phyloP scores from a whole-genome alignment of 2,888 invertebrate genomes.

The Miltochrista miniata region DNA sequence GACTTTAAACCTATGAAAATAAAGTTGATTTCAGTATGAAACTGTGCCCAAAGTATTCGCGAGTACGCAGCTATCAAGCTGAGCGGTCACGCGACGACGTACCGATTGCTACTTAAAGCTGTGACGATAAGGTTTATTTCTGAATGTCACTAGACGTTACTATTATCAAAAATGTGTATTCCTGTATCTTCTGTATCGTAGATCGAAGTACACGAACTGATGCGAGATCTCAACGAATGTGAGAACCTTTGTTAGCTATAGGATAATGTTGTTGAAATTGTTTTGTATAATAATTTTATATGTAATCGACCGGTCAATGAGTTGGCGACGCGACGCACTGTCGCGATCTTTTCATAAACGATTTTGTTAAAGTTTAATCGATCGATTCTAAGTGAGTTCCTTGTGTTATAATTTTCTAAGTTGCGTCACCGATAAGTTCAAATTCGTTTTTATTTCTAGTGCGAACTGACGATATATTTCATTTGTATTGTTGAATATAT shows the following conservation, averaged over 20 bases:
- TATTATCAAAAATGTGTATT: background rate
- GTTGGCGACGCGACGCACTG: slow-evolving; percentile 42
- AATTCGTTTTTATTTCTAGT: slow-evolving; percentile 47
- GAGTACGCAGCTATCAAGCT: no score
- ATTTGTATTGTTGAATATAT: slow-evolving; percentile 53
- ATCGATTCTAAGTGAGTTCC: slow-evolving; percentile 48
- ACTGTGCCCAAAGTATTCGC: background rate
- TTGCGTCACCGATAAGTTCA: slow-evolving; percentile 65
- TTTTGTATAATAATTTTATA: slow-evolving; percentile 75
- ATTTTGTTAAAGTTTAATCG: slow-evolving; percentile 54
- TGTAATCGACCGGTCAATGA: slow-evolving; percentile 40
- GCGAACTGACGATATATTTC: slow-evolving; percentile 26
- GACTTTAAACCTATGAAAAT: background rate
- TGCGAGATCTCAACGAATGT: slow-evolving; percentile 57
- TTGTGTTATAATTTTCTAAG: slow-evolving; percentile 56
- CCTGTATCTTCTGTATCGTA: background rate
- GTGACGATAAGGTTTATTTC: background rate
- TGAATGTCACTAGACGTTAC: background rate
- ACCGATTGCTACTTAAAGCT: no score
- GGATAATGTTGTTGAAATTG: slow-evolving; percentile 64
- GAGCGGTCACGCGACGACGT: no score
- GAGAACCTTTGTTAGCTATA: slow-evolving; percentile 50
- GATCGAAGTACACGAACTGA: slow-evolving; percentile 50
- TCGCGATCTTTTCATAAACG: slow-evolving; percentile 9
- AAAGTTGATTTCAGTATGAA: background rate